These are phyloP conservation scores for Papilio protenor DNA, from an alignment of 2,888 invertebrate species.

Conservation along the genomic window DNA sequence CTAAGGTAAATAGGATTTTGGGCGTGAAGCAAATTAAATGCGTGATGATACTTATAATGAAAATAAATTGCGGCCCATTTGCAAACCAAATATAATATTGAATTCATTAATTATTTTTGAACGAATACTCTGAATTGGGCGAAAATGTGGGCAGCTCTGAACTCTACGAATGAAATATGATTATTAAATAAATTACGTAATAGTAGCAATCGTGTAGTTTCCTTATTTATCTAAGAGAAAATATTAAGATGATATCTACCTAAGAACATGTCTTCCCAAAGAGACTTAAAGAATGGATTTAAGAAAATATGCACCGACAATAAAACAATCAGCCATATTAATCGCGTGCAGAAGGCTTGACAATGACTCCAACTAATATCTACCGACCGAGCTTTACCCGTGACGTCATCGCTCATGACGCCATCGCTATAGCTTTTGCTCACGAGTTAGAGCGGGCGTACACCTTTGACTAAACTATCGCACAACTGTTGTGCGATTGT, in stretches of 20 bases:
- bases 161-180: not conserved
- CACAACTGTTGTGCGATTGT: no score
- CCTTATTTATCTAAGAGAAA: not conserved
- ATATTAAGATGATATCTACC: not conserved
- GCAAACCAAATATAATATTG: conserved; percentile 57
- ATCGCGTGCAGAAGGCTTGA: no score
- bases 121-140: not conserved
- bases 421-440: no score
- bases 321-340: no score
- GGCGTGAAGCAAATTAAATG: conserved; percentile 61
- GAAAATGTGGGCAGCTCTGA: not conserved
- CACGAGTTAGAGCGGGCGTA: no score
- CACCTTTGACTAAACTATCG: no score
- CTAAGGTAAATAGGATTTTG: conserved; percentile 69
- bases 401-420: no score
- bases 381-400: no score
- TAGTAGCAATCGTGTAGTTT: not conserved
- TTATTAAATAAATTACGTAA: not conserved
- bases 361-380: no score
- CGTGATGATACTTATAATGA: conserved; percentile 57
- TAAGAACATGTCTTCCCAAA: not conserved
- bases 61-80: conserved; percentile 66
- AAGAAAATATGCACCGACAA: no score
- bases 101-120: conserved; percentile 38
- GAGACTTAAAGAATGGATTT: no score